These are phyloP conservation scores for Barnardius zonarius DNA, from an alignment of 2,113 vertebrate genomes.

Conservation along the genomic window DNA sequence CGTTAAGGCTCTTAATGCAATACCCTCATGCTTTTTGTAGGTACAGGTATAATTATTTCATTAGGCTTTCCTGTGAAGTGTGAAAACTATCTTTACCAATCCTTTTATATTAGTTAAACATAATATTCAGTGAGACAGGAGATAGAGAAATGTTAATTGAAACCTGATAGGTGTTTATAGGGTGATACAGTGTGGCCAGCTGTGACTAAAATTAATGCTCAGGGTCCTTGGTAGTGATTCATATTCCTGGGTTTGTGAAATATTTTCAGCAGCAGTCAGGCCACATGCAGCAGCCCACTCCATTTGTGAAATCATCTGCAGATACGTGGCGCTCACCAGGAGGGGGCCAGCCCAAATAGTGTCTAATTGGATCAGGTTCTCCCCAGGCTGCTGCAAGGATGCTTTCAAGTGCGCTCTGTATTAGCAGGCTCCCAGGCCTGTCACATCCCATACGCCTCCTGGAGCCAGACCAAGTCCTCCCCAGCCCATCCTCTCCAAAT, in stretches of 20 bases:
- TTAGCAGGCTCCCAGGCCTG: background rate
- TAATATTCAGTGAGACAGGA: constrained; percentile 79
- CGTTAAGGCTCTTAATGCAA: constrained; percentile 72
- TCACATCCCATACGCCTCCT: accelerated
- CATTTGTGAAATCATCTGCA: background rate
- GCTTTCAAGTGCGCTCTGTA: background rate
- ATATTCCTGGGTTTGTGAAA: constrained; percentile 65
- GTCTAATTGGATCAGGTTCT: background rate
- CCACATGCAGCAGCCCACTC: background rate
- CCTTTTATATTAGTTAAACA: constrained; percentile 82
- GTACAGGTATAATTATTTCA: constrained; percentile 83
- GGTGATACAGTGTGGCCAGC: constrained; percentile 74
- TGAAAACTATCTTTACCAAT: constrained; percentile 84
- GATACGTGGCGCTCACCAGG: background rate
- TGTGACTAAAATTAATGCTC: constrained; percentile 79
- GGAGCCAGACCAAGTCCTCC: background rate
- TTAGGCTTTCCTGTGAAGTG: constrained; percentile 85
- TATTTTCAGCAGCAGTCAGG: constrained; percentile 39
- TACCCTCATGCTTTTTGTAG: constrained; percentile 77
- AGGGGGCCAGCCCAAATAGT: background rate
- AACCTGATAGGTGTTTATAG: constrained; percentile 81
- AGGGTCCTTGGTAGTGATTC: constrained; percentile 63
- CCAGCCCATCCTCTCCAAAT: accelerated
- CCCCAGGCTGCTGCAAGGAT: background rate
- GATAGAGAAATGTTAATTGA: constrained; percentile 81